Evolutionary conservation across 2,113 vertebrate species (phyloP).

Genomic region (Carettochelys insculpta): DNA sequence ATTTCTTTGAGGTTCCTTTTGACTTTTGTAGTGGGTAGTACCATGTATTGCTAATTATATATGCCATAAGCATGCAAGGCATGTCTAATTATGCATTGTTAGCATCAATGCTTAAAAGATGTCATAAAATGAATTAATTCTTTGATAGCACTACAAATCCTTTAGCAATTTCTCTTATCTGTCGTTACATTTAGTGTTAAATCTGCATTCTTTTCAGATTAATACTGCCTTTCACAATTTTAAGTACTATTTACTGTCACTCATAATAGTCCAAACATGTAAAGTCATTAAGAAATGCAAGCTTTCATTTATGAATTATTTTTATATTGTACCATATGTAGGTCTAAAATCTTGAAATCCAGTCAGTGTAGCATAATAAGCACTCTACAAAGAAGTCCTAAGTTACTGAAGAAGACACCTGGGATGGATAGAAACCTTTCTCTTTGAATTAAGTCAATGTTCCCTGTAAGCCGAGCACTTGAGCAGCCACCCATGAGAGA

Average conservation of each 20-base stretch:
- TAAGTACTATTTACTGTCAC: neutral
- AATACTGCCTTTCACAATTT: neutral
- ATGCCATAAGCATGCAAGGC: neutral
- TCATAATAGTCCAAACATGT: neutral
- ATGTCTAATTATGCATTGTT: constrained; percentile 14
- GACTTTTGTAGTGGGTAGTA: neutral
- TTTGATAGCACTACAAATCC: neutral
- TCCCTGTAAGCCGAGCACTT: too few species aligned
- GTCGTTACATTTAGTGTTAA: neutral
- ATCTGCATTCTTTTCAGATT: neutral
- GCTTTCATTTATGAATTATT: neutral
- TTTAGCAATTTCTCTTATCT: neutral
- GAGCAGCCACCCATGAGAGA: too few species aligned
- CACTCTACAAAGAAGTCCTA: neutral
- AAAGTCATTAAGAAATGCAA: neutral
- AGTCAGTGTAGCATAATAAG: neutral
- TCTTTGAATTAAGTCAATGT: too few species aligned
- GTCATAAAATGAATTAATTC: constrained; percentile 7
- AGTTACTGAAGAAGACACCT: neutral
- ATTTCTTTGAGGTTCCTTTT: constrained; percentile 21
- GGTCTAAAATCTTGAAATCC: neutral
- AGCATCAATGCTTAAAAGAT: constrained; percentile 21
- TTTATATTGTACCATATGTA: neutral
- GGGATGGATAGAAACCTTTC: neutral
- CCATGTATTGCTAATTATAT: neutral